Conservation (phyloP, 2,797 vertebrate species). For the Microctenopoma stevenorrisi region DNA sequence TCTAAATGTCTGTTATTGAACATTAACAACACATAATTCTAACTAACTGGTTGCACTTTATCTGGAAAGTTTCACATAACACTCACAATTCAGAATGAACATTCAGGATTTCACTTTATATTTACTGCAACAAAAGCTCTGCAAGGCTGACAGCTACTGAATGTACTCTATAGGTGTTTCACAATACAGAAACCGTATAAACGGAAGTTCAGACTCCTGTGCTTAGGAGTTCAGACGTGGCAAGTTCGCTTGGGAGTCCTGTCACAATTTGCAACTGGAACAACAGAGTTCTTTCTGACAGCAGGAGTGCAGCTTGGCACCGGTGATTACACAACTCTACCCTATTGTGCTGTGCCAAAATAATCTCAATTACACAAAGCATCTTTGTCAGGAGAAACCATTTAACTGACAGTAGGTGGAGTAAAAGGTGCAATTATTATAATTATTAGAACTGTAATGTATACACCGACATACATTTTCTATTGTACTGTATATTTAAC, state of each 20-base stretch:
- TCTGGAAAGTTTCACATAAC: slow-evolving; percentile 17
- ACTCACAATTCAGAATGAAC: slow-evolving; percentile 4
- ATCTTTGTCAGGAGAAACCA: too few relatives aligned
- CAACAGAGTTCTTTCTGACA: background rate
- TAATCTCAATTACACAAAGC: background rate
- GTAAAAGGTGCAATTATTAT: background rate
- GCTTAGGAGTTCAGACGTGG: background rate
- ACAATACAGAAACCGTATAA: background rate
- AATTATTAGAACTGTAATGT: background rate
- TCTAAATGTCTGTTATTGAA: background rate
- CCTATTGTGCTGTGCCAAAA: background rate
- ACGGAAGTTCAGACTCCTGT: background rate
- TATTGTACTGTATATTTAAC: too few relatives aligned
- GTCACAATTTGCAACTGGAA: background rate
- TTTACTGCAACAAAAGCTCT: slow-evolving; percentile 11
- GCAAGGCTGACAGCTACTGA: slow-evolving; percentile 1
- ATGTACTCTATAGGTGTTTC: background rate
- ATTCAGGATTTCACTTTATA: background rate
- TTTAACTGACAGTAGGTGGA: too few relatives aligned
- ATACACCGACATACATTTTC: too few relatives aligned
- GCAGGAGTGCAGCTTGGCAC: background rate
- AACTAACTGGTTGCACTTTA: slow-evolving; percentile 11
- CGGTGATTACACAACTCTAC: background rate
- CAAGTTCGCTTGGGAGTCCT: background rate
- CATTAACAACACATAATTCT: background rate